Percentiles rank a stretch among this genome's conserved stretches.
These are phyloP conservation scores for Hyposoter didymator DNA, from an alignment of 2,888 invertebrate genomes.

Conservation along the genomic window DNA sequence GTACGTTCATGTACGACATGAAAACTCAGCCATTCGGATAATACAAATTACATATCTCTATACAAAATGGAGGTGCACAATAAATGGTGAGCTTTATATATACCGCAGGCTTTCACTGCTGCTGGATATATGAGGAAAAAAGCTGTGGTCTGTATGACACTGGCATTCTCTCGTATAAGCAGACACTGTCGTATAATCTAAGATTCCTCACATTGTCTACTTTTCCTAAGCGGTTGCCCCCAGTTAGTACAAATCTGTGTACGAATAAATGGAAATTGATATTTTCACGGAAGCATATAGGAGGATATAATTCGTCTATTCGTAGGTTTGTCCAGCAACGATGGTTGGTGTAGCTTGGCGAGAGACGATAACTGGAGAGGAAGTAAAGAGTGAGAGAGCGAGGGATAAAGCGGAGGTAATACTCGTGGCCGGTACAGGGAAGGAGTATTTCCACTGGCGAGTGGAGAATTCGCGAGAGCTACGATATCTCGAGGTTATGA, in stretches of 20 bases:
- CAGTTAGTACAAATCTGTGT: conserved; percentile 51
- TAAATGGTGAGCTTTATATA: conserved; percentile 24
- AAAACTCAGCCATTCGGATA: conserved; percentile 9
- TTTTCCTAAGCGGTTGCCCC: conserved; percentile 24
- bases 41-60: background rate
- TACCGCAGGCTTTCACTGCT: conserved; percentile 35
- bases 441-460: conserved; percentile 39
- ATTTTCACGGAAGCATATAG: conserved; percentile 38
- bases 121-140: conserved; percentile 34
- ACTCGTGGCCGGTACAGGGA: conserved; percentile 37
- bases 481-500: conserved; percentile 42
- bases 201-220: conserved; percentile 32
- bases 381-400: conserved; percentile 40
- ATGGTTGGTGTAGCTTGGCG: conserved; percentile 30
- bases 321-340: conserved; percentile 40
- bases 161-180: conserved; percentile 33
- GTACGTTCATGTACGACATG: conserved; percentile 28
- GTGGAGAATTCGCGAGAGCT: conserved; percentile 49
- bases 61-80: background rate
- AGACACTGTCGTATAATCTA: conserved; percentile 8
- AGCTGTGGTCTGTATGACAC: background rate
- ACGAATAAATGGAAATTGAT: conserved; percentile 23
- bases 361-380: conserved; percentile 9
- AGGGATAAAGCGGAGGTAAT: conserved; percentile 56
- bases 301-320: conserved; percentile 16